These are phyloP conservation scores for Apocrypta bakeri DNA, from an alignment of 1,140 invertebrate species.

Conservation along the genomic window DNA sequence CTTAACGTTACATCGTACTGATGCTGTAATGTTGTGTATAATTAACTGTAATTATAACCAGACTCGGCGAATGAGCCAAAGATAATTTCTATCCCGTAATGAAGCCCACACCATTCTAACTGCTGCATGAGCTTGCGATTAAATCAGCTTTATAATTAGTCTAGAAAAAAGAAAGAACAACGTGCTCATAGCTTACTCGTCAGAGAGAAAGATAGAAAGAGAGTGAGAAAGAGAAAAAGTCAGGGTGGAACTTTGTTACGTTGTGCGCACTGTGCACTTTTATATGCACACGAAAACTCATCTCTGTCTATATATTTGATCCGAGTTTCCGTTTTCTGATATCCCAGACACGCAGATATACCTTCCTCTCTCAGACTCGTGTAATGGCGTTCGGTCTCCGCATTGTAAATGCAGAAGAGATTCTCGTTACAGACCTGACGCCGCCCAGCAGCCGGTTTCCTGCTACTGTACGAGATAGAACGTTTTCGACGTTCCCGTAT, in stretches of 20 bases:
- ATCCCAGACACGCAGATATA: neutral
- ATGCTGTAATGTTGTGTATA: neutral
- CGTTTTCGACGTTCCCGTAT: too few species aligned
- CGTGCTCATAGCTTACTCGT: too few species aligned
- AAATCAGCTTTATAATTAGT: neutral
- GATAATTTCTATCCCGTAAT: neutral
- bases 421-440: neutral
- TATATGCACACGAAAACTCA: neutral
- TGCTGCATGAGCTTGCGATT: neutral
- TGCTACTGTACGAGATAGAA: neutral
- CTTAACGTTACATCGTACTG: neutral
- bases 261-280: neutral
- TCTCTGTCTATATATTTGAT: neutral
- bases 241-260: neutral
- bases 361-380: neutral
- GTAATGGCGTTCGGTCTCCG: neutral
- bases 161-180: neutral
- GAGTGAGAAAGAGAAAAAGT: too few species aligned
- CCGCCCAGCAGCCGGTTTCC: neutral
- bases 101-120: neutral
- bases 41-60: neutral
- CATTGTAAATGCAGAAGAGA: neutral
- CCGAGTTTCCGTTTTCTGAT: neutral
- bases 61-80: neutral
- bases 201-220: too few species aligned